A percentile compares a stretch with the other conserved stretches of the same genome.
Evolutionary conservation across 2,888 invertebrate genomes (phyloP).

Genomic region (Polylopha cassiicola): DNA sequence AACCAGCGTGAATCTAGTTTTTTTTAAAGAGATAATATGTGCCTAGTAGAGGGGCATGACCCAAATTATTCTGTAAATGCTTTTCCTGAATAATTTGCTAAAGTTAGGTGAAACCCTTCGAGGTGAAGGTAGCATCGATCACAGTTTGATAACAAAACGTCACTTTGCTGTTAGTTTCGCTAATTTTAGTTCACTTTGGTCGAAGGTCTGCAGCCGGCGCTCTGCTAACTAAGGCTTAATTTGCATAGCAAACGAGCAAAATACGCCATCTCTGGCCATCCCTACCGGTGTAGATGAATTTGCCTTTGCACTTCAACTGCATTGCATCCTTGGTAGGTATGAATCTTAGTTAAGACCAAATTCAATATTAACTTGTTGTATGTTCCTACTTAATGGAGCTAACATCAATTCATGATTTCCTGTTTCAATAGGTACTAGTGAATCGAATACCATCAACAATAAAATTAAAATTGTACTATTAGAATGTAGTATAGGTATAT

Average conservation of each 20-base stretch:
- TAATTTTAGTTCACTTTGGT: slow-evolving; percentile 40
- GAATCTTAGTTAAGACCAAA: slow-evolving; percentile 4
- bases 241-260: slow-evolving; percentile 61
- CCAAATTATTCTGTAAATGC: no score
- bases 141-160: slow-evolving; percentile 38
- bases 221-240: slow-evolving; percentile 54
- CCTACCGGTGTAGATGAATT: slow-evolving; percentile 24
- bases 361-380: neutral
- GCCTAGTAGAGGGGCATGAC: no score
- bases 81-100: slow-evolving; percentile 3
- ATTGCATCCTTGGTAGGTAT: neutral
- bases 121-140: slow-evolving; percentile 22
- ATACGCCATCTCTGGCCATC: slow-evolving; percentile 43
- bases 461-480: no score
- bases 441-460: no score
- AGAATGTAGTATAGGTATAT: no score
- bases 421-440: no score
- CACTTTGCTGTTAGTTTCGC: slow-evolving; percentile 30
- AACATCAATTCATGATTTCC: no score
- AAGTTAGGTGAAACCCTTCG: neutral
- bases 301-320: slow-evolving; percentile 8
- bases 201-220: slow-evolving; percentile 36
- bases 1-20: no score
- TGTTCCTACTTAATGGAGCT: no score
- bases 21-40: no score